phyloP scores from a whole-genome alignment of 2,113 vertebrate species.

The Rhinoderma darwinii region DNA sequence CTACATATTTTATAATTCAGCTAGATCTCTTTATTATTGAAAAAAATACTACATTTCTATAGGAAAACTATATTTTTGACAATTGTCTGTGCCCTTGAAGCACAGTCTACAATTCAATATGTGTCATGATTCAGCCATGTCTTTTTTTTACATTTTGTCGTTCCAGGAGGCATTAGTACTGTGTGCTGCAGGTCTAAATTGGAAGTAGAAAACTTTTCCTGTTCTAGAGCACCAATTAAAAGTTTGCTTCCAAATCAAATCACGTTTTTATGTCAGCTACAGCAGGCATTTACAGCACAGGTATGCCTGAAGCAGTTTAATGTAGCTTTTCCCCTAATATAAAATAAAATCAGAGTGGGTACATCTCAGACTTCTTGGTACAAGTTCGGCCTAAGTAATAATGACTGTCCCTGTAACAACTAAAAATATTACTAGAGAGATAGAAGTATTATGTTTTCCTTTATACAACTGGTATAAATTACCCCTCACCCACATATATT shows the following conservation, averaged over 20 bases:
- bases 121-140: slow-evolving; percentile 11
- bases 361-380: not conserved
- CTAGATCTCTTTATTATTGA: slow-evolving; percentile 1
- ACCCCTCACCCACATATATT: too few species aligned
- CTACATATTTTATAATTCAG: not conserved
- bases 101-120: not conserved
- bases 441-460: not conserved
- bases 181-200: not conserved
- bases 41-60: slow-evolving; percentile 4
- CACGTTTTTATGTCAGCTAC: slow-evolving; percentile 7
- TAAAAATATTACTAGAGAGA: not conserved
- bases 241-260: slow-evolving; percentile 22
- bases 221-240: slow-evolving; percentile 18
- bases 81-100: not conserved
- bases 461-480: too few species aligned
- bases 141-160: not conserved
- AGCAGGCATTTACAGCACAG: not conserved
- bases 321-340: not conserved
- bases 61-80: slow-evolving; percentile 23
- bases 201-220: slow-evolving; percentile 21
- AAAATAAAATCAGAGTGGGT: slow-evolving; percentile 28
- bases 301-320: slow-evolving; percentile 3
- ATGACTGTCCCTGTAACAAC: not conserved
- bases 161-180: slow-evolving; percentile 1
- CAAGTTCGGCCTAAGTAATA: not conserved